A percentile compares a stretch with the other conserved stretches of the same genome.
Evolutionary conservation across 2,888 invertebrate species (phyloP).

Genomic region (Stenodema calcarata): DNA sequence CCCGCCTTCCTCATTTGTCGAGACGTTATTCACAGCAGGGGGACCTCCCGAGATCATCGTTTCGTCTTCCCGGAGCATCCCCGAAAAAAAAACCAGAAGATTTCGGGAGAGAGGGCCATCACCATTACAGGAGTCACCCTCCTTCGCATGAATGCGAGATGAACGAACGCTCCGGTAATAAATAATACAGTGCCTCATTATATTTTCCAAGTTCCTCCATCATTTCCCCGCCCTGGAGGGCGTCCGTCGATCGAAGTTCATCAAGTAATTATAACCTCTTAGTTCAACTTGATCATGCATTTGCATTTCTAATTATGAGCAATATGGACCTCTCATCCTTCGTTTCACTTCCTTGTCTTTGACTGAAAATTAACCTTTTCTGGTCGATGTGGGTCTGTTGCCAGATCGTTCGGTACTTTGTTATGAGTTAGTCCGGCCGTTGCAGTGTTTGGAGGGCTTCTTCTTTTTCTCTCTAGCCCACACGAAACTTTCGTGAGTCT

Average conservation of each 20-base stretch:
- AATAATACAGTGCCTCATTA: constrained; percentile 40
- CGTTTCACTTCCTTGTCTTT: too few species aligned
- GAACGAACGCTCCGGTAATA: background rate
- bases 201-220: background rate
- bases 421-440: too few species aligned
- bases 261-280: background rate
- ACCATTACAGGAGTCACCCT: background rate
- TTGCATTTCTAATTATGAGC: too few species aligned
- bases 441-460: too few species aligned
- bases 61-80: background rate
- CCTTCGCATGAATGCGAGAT: constrained; percentile 27
- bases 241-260: background rate
- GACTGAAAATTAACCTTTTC: too few species aligned
- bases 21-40: background rate
- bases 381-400: too few species aligned
- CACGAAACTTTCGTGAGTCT: too few species aligned
- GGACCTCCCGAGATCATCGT: background rate
- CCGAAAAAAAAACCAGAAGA: background rate
- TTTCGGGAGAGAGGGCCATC: background rate
- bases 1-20: constrained; percentile 32
- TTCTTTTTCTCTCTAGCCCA: too few species aligned
- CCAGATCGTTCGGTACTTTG: too few species aligned
- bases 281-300: background rate
- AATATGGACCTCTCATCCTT: too few species aligned
- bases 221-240: background rate